Conservation (phyloP, 2,113 vertebrate genomes). For the Egretta garzetta region DNA sequence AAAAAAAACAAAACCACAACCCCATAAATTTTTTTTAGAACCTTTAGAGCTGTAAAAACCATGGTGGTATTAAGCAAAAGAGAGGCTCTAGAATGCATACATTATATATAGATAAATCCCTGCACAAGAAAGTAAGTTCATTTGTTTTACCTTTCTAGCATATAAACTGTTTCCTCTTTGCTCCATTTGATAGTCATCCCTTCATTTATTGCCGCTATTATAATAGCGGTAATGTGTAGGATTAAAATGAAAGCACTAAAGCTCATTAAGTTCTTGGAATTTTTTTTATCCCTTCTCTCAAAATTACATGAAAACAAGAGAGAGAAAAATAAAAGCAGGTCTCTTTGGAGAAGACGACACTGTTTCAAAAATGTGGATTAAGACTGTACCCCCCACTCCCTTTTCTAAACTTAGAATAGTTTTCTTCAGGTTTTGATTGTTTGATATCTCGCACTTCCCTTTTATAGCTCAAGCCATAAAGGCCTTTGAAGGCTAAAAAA, state of each 20-base stretch:
- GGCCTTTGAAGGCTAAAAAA: neutral
- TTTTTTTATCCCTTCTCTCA: constrained; percentile 64
- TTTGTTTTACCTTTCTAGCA: constrained; percentile 60
- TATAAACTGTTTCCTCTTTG: constrained; percentile 44
- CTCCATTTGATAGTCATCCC: constrained; percentile 65
- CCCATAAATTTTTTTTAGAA: neutral
- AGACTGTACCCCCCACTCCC: constrained; percentile 34
- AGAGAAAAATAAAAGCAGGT: constrained; percentile 56
- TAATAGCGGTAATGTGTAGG: constrained; percentile 49
- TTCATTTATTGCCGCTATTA: constrained; percentile 58
- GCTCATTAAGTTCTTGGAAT: constrained; percentile 76
- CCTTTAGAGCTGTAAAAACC: neutral
- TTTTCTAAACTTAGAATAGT: constrained; percentile 63
- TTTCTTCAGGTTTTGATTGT: constrained; percentile 69
- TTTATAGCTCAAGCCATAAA: constrained; percentile 65
- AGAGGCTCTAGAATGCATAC: neutral
- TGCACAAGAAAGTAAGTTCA: neutral
- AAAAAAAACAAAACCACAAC: neutral
- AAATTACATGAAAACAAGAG: constrained; percentile 76
- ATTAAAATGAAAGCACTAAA: constrained; percentile 76
- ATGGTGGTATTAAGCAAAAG: neutral
- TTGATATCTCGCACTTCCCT: constrained; percentile 72
- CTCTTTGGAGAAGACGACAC: constrained; percentile 67
- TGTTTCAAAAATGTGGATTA: constrained; percentile 78
- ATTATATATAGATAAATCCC: neutral